Evolutionary conservation across 2,797 vertebrate species (phyloP).

Genomic region (Chaenodraco wilsoni): DNA sequence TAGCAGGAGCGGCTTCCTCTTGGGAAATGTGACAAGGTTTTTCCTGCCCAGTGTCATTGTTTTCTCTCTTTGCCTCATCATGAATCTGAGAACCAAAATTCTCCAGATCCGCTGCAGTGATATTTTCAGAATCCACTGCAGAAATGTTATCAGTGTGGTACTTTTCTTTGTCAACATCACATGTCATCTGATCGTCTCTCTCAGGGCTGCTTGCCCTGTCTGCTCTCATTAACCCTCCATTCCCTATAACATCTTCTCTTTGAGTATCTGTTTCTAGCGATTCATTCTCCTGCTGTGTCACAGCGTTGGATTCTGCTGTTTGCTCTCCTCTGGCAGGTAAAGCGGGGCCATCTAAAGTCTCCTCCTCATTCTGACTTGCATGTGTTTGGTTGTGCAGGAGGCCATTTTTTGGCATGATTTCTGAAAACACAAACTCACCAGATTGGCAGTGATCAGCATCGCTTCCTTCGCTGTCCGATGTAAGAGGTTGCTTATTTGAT

Average conservation of each 20-base stretch:
- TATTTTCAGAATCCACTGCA: slow-evolving; percentile 23
- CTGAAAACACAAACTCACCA: slow-evolving; percentile 78
- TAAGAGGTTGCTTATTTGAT: slow-evolving; percentile 70
- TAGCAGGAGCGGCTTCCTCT: slow-evolving; percentile 40
- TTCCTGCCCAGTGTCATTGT: slow-evolving; percentile 46
- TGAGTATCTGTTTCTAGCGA: slow-evolving; percentile 33
- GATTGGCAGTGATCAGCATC: slow-evolving; percentile 68
- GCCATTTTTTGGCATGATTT: slow-evolving; percentile 82
- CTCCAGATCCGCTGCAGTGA: slow-evolving; percentile 38
- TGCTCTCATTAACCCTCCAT: slow-evolving; percentile 58
- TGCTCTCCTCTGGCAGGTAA: slow-evolving; percentile 78
- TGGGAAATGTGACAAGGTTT: slow-evolving; percentile 30
- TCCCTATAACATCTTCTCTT: slow-evolving; percentile 48
- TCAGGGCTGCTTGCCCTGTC: slow-evolving; percentile 32
- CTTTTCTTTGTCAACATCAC: slow-evolving; percentile 26
- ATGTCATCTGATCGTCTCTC: slow-evolving; percentile 36
- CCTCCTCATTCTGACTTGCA: slow-evolving; percentile 67
- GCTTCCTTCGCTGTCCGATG: slow-evolving; percentile 53
- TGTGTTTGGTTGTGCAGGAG: slow-evolving; percentile 76
- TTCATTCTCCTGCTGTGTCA: slow-evolving; percentile 53
- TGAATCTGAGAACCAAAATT: slow-evolving; percentile 24
- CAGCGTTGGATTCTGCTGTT: slow-evolving; percentile 57
- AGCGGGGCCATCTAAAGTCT: slow-evolving; percentile 72
- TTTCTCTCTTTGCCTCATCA: slow-evolving; percentile 39
- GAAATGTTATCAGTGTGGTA: slow-evolving; percentile 9